Evolutionary conservation across 2,888 invertebrate species (phyloP).

Genomic region (Uropetala carovei): DNA sequence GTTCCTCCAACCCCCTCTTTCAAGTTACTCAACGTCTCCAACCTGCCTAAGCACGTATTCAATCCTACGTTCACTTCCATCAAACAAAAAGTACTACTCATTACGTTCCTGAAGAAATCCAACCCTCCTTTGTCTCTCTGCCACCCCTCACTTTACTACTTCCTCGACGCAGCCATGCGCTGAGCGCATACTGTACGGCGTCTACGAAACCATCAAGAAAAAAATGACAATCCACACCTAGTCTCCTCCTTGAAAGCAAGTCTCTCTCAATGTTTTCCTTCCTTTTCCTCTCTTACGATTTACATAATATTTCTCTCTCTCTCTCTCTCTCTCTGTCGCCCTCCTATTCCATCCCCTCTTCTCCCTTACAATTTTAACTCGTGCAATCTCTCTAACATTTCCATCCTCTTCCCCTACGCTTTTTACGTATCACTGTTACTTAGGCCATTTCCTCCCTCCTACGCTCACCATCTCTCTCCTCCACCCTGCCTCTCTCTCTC

Average conservation of each 20-base stretch:
- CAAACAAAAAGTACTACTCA: neutral
- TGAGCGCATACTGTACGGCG: neutral
- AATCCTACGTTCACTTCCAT: conserved; percentile 7
- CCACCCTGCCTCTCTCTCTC: too few relatives aligned
- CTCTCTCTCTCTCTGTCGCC: neutral
- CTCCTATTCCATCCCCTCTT: neutral
- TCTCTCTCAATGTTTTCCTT: neutral
- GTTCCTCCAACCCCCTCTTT: neutral
- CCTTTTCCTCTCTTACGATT: neutral
- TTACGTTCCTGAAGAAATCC: conserved; percentile 3
- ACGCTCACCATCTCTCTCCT: too few relatives aligned
- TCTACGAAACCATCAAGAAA: neutral
- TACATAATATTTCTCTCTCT: neutral
- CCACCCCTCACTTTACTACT: neutral
- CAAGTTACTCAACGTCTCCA: neutral
- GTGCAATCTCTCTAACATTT: too few relatives aligned
- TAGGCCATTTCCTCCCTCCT: too few relatives aligned
- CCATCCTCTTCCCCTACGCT: too few relatives aligned
- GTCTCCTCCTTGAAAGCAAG: neutral
- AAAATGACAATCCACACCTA: neutral
- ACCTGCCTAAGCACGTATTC: neutral
- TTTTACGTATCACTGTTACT: too few relatives aligned
- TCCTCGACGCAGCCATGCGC: neutral
- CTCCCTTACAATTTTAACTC: too few relatives aligned
- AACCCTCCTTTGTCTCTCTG: neutral